Evolutionary conservation across 1,140 invertebrate species (phyloP), one percentile per base, ranked within the genome.

Genomic region (Brachionus sp.): DNA sequence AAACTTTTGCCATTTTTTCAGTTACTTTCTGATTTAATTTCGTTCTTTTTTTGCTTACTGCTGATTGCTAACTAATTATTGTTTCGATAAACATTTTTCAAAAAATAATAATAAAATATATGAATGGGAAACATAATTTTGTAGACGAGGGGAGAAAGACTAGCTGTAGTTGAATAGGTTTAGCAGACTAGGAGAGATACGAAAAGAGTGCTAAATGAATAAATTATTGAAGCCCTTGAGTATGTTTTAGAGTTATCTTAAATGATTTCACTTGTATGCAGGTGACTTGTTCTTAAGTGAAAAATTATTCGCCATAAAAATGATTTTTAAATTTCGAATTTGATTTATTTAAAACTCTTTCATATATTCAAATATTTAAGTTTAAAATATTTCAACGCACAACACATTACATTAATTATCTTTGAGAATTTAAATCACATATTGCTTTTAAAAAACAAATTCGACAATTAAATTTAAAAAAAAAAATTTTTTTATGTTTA

Each of bases 91-190:
- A 66, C 62, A 66, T 66, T 66, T 66, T 66, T 7, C 13, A 66
- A 62, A 62, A 66, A 33, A 66, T 66, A 66, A 66, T 66, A 66
- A 66, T 66, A 66, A 66, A 66, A 66, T 66, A 66, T 66, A 29
- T 29, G 9, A 35, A 66, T 33, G 33, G 62, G 25, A 66, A 66
- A 66, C 62, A 66, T 66, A 66, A 66, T 66, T 66, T 66, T 66
- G 25, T 66, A 66, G 9, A n/a, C 25, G 62, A 33, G 62, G 23
- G 62, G 23, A 66, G 13, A 53, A 53, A 3, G 50, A 13, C 50
- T 53, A 53, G 50, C 50, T 53, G 50, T 53, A 53, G 50, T 16
- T 53, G 16, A 53, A 53, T 53, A 53, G 50, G n/a, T 53, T 53
- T 53, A 23, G 50, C 12, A 53, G 50, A 53, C 50, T 53, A 16